Evolutionary conservation across 2,797 vertebrate species (phyloP), one percentile per base, ranked within the genome.

Genomic region (Sebastes minor): DNA sequence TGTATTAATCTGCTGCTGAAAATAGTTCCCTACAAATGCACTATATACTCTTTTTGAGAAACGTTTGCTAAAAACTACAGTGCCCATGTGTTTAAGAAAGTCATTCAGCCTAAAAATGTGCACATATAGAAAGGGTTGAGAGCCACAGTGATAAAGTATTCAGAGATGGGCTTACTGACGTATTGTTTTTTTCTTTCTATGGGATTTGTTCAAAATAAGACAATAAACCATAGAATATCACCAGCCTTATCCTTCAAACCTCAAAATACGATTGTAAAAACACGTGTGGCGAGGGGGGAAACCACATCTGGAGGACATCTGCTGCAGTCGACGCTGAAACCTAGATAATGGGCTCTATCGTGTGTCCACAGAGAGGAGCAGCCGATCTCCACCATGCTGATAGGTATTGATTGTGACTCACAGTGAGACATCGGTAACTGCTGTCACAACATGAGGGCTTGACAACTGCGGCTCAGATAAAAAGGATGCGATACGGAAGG

Each of bases 321-420:
- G 84, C 66, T 20, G 42, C 83, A 62, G 82, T 65, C 13, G n/a
- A 63, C 22, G 38, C 52, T 82, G 76, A 86, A 82, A 81, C 83
- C 87, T 78, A 81, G 86, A 86, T 83, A 90, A 85, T 60, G 68
- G 80, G 76, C 73, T 84, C 78, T 76, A 86, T 74, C 74, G 6
- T 52, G 72, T 80, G 76, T 91, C 80, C 80, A 66, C 80, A 73
- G 71, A 76, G 85, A 83, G 72, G 77, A 91, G 85, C 83, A 83
- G 78, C 78, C 35, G 32, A 87, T 89, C 85, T 88, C 88, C 79
- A 18, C 87, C 85, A 89, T 77, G 88, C 86, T 86, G 86, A 90
- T 69, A 80, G 82, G 67, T 90, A 92, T 87, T 88, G 92, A 94
- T 92, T 86, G 83, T 68, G 89, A 86, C 86, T 93, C 89, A 78